Conservation (phyloP, 1,140 invertebrate genomes). For the Amyelois transitella region DNA sequence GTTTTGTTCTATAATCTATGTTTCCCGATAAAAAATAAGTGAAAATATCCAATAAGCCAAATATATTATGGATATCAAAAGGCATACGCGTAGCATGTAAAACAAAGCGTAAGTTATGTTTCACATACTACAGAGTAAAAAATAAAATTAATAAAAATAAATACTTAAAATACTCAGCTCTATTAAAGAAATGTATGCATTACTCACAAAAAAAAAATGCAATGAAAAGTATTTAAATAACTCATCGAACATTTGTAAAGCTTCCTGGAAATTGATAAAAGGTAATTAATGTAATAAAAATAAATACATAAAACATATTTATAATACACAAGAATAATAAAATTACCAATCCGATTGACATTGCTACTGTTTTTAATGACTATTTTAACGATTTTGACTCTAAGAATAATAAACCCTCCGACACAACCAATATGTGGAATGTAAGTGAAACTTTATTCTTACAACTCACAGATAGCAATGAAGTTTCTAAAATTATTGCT, state of each 20-base stretch:
- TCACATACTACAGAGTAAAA: not conserved
- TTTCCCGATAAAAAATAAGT: slow-evolving; percentile 5
- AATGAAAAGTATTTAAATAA: not conserved
- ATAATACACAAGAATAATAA: not conserved
- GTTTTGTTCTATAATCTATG: slow-evolving; percentile 10
- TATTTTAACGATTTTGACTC: not conserved
- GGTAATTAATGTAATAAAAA: too few species aligned
- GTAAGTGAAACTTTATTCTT: not conserved
- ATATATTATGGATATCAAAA: slow-evolving; percentile 12
- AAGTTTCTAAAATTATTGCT: not conserved
- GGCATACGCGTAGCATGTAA: slow-evolving; percentile 1
- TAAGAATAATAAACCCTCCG: not conserved
- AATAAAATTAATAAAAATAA: not conserved
- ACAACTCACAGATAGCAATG: not conserved
- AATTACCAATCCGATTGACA: not conserved
- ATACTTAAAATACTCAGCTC: too few species aligned
- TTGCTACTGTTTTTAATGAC: not conserved
- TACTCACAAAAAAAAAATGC: not conserved
- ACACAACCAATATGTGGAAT: not conserved
- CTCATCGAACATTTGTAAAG: not conserved
- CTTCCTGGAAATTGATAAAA: not conserved
- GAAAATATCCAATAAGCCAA: too few species aligned
- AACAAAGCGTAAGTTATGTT: not conserved
- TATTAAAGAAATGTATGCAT: not conserved
- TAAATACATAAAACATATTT: not conserved